Evolutionary conservation across 2,888 invertebrate genomes (phyloP), one percentile per base, ranked within the genome.

Genomic region (Andrena dorsata): DNA sequence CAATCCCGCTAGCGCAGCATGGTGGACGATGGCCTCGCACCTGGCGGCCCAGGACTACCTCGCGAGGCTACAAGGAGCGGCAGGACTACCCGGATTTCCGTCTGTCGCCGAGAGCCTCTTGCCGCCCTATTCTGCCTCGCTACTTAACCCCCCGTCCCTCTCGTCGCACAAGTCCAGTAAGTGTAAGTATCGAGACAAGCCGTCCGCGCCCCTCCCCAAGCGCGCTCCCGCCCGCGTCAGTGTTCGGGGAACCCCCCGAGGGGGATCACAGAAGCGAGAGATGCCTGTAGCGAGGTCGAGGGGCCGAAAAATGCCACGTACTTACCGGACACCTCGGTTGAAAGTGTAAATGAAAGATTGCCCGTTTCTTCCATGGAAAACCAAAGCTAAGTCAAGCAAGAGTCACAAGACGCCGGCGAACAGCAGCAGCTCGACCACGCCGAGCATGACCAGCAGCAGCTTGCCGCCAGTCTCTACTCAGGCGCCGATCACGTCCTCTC

Each of bases 1-100:
- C 75, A 94, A 93, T 89, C 90, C 93, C 63, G 93, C 93, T 28
- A 93, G 92, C 94, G 97, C 97, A 89, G 97, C 97, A 77, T 98
- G 98, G 98, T 98, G 98, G 97, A 97, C 97, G 28, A 97, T 98
- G 97, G 97, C 98, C 58, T 97, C 97, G 35, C 98, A 98, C 93
- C 95, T 98, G 89, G 98, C 98, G 49, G 97, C 98, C 0, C 98
- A 98, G 94, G 98, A 98, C 94, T 98, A 98, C 94, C 95, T 98
- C 87, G 97, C 97, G 64, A 95, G 97, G 80, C 94, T 98, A 86
- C 98, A 98, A 94, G 94, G 93, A 76, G 97, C 97, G 2, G 96
- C 97, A 8, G 97, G 97, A 28, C 93, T 97, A 76, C 95, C 95
- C 60, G 96, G 96, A 90, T 97, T 97, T 94, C 95, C 97, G 0